phyloP scores from a whole-genome alignment of 2,888 invertebrate genomes.

The Zhuqinia jingwanae region DNA sequence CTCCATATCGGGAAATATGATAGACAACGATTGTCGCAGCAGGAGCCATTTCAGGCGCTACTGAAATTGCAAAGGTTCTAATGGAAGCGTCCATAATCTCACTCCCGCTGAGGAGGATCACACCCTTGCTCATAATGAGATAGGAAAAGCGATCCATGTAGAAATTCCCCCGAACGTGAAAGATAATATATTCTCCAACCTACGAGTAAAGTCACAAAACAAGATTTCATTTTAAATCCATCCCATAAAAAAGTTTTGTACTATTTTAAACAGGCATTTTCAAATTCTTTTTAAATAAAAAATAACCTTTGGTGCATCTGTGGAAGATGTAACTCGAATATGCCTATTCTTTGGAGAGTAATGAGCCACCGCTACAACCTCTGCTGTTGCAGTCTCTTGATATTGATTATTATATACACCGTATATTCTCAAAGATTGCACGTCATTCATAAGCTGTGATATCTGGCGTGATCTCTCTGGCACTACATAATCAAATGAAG shows the following conservation, averaged over 20 bases:
- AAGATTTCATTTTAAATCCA: slow-evolving; percentile 5
- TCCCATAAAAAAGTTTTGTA: too few species aligned
- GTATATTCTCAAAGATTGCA: slow-evolving; percentile 86
- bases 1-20: slow-evolving; percentile 89
- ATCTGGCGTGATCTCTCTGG: slow-evolving; percentile 83
- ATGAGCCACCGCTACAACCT: slow-evolving; percentile 88
- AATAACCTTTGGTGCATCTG: slow-evolving; percentile 87
- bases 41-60: slow-evolving; percentile 95
- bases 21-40: slow-evolving; percentile 94
- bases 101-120: slow-evolving; percentile 91
- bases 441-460: slow-evolving; percentile 85
- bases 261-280: not conserved
- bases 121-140: slow-evolving; percentile 95
- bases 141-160: slow-evolving; percentile 94
- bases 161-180: slow-evolving; percentile 96
- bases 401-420: slow-evolving; percentile 84
- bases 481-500: slow-evolving; percentile 55
- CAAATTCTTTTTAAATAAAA: slow-evolving; percentile 16
- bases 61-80: slow-evolving; percentile 90
- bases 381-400: slow-evolving; percentile 85
- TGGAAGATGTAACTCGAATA: slow-evolving; percentile 92
- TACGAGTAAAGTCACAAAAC: slow-evolving; percentile 80
- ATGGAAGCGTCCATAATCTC: slow-evolving; percentile 91
- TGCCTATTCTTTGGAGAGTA: slow-evolving; percentile 91
- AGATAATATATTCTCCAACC: slow-evolving; percentile 96